Percentiles rank a stretch among this genome's conserved stretches.
These are phyloP conservation scores for Cloeon dipterum DNA, from an alignment of 2,888 invertebrate genomes.

Conservation along the genomic window DNA sequence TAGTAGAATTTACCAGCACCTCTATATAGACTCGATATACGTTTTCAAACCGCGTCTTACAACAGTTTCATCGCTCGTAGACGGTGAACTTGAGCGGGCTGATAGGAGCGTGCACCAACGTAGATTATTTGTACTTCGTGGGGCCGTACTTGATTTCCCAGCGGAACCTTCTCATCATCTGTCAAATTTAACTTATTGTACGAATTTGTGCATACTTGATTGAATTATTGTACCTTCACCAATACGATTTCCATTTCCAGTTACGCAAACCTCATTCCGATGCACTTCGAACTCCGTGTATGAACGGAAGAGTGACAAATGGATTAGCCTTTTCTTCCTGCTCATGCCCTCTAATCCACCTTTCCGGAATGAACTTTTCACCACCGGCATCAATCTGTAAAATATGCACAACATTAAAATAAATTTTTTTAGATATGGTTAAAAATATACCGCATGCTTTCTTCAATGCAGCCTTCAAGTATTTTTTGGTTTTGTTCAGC, in stretches of 20 bases:
- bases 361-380: conserved; percentile 6
- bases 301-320: conserved; percentile 39
- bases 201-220: too few species aligned
- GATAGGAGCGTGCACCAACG: conserved; percentile 48
- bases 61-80: too few species aligned
- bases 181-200: too few species aligned
- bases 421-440: too few species aligned
- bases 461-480: conserved; percentile 35
- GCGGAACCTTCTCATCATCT: conserved; percentile 47
- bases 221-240: conserved; percentile 18
- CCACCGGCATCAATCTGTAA: conserved; percentile 19
- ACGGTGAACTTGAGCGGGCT: conserved; percentile 46
- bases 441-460: conserved; percentile 35
- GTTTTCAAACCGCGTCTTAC: too few species aligned
- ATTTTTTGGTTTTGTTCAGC: conserved; percentile 41
- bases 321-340: conserved; percentile 24
- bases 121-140: conserved; percentile 43
- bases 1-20: too few species aligned
- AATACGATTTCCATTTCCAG: conserved; percentile 35
- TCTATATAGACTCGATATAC: too few species aligned
- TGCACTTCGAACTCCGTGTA: conserved; percentile 42
- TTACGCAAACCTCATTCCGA: conserved; percentile 47
- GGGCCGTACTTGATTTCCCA: conserved; percentile 42
- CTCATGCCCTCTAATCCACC: conserved; percentile 11
- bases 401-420: too few species aligned